A percentile compares a stretch with the other conserved stretches of the same genome.
phyloP scores from a whole-genome alignment of 2,888 invertebrate species.

The Epinotia brunnichana region DNA sequence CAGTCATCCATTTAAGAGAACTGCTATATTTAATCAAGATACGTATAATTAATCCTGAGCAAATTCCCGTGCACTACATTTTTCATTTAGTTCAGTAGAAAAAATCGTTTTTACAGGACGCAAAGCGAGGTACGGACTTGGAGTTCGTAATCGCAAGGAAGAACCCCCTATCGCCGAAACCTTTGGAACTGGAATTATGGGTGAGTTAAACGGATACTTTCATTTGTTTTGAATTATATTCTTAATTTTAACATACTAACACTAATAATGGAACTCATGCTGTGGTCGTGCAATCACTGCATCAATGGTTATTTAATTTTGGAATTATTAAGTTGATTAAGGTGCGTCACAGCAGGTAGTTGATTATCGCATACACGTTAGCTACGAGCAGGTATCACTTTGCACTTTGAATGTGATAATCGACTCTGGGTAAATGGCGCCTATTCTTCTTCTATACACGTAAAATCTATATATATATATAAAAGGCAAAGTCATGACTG shows the following conservation, averaged over 20 bases:
- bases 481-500: no score
- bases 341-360: no score
- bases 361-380: no score
- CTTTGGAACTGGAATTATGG: constrained; percentile 92
- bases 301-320: no score
- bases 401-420: no score
- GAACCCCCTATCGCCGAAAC: constrained; percentile 90
- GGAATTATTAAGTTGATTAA: no score
- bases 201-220: constrained; percentile 71
- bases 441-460: no score
- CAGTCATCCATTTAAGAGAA: constrained; percentile 1
- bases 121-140: constrained; percentile 90
- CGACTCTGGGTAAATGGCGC: background rate
- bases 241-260: constrained; percentile 48
- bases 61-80: constrained; percentile 16
- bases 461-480: no score
- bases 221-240: constrained; percentile 57
- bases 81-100: constrained; percentile 27
- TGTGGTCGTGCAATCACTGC: no score
- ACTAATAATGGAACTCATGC: no score
- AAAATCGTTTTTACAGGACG: constrained; percentile 82
- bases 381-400: no score
- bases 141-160: constrained; percentile 92
- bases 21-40: constrained; percentile 5
- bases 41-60: constrained; percentile 10